A percentile compares a stretch with the other conserved stretches of the same genome.
Evolutionary conservation across 2,888 invertebrate species (phyloP).

Genomic region (Megastigmus dorsalis): DNA sequence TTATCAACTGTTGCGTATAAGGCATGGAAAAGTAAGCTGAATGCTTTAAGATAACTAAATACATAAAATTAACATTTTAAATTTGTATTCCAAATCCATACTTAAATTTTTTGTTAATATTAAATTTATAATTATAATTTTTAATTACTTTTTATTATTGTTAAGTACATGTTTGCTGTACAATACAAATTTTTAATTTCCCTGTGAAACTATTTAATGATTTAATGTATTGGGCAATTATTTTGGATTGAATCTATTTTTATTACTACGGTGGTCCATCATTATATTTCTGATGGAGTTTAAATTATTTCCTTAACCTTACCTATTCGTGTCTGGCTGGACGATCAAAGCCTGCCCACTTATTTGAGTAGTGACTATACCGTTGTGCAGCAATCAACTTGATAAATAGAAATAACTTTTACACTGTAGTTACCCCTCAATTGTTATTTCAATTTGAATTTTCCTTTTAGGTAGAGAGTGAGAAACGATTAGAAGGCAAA

Average conservation of each 20-base stretch:
- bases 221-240: background rate
- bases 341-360: constrained; percentile 15
- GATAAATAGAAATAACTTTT: constrained; percentile 35
- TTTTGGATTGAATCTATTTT: background rate
- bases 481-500: constrained; percentile 54
- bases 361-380: constrained; percentile 24
- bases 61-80: no score
- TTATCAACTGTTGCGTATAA: no score
- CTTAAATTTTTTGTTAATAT: no score
- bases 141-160: no score
- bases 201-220: background rate
- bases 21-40: no score
- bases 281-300: constrained; percentile 17
- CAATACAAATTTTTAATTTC: no score
- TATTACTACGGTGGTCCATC: background rate
- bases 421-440: constrained; percentile 30
- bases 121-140: no score
- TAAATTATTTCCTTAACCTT: constrained; percentile 52
- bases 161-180: no score
- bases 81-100: no score
- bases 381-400: constrained; percentile 28
- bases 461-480: constrained; percentile 57
- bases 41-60: no score
- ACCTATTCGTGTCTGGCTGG: background rate
- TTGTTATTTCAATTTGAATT: constrained; percentile 45